Evolutionary conservation across 2,797 vertebrate species (phyloP), one percentile per base, ranked within the genome.

Genomic region (Microctenopoma stevenorrisi): DNA sequence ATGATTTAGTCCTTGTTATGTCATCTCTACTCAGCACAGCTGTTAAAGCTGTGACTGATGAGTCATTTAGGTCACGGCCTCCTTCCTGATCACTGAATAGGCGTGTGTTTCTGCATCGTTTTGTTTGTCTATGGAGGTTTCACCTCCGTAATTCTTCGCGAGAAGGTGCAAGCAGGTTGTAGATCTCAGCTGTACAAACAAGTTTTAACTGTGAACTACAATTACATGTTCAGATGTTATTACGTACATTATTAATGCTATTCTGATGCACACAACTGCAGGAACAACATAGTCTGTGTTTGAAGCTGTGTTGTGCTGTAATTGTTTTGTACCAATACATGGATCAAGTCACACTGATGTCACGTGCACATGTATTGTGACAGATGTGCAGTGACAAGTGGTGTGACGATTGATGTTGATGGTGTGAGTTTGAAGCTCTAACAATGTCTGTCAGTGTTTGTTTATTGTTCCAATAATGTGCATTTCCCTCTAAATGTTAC

Each of bases 41-140:
- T 88, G 83, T 74, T 71, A 56, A 65, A 79, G 75, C 76, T 57
- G 81, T 57, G 76, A 70, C 79, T 68, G 65, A 52, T 85, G 86
- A 90, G 80, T 89, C 83, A 84, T 76, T 61, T 44, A 65, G 87
- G 82, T 88, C 81, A 60, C 13, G 60, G 84, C 81, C 87, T 82
- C 61, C 48, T 50, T 66, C 68, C 74, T 76, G 59, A 66, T 84
- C 58, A 69, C 68, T 78, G 78, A 89, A 78, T 73, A 55, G 59
- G 58, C 74, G 70, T 75, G 64, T 74, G 72, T 88, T 71, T 85
- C 60, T 78, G 76, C 56, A 15, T 61, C 16, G 57, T 33, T 30
- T n/a, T 4, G 7, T 68, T 43, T n/a, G 58, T 71, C 30, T n/a
- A 44, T 35, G 61, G 50, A 44, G 58, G 12, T 44, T 46, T 78